Base-by-base conservation (phyloP, 2,888 invertebrate species). In the Pristionchus maxplancki region DNA sequence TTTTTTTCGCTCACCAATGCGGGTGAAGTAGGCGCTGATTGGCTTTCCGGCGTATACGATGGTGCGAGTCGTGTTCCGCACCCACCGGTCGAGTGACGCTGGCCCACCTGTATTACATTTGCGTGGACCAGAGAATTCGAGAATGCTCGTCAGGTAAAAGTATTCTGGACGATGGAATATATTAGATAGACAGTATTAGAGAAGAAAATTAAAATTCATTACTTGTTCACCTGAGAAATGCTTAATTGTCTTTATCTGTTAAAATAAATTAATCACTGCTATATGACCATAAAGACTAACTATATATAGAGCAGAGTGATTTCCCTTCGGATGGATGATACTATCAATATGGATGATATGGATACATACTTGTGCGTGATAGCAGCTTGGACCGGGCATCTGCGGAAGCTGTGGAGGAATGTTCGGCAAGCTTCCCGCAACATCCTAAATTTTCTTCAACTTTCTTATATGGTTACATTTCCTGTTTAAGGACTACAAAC, bases 11-110 rank as follows among this genome's bases (percentile, higher is more conserved):
- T 28, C 92, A 91, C 93, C 93, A 93, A 88, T 89, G 91, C 62
- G 90, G 91, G 93, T 0, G 91, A 91, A 8, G 93, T 93, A 8
- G 93, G 93, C 9, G 93, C 93, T 31, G 92, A 92, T 83, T 93
- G 93, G 8, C 92, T 92, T 85, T 92, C 91, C 0, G 93, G 91
- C 11, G 91, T 91, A 62, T 28, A 62, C 28, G 89, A 82, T 20
- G 92, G 92, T 0, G 88, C 91, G 11, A 91, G 88, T 34, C 91
- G 88, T 0, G 91, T 90, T 4, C 92, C 92, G 81, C 92, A 92
- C 13, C 90, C 89, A 0, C 91, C 92, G 17, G 92, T 92, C 62
- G 91, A 91, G 81, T 92, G 92, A 40, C 83, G 64, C 37, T 88
- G 88, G 2, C 83, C 88, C 15, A 82, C 83, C 88, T 88, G n/a